A percentile compares a stretch with the other conserved stretches of the same genome.
phyloP scores from a whole-genome alignment of 2,888 invertebrate species.

The Mechanitis mazaeus region DNA sequence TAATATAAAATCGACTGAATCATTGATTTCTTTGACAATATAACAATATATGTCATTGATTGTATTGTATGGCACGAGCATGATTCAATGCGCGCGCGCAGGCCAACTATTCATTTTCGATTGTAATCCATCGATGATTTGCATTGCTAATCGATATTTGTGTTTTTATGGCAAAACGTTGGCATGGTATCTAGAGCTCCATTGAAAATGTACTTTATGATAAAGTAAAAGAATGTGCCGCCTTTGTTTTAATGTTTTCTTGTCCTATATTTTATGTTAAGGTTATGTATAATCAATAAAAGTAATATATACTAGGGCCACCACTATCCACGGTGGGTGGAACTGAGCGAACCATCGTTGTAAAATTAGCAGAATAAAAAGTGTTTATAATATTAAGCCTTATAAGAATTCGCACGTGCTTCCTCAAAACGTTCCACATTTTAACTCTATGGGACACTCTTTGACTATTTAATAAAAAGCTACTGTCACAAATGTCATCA shows the following conservation, averaged over 20 bases:
- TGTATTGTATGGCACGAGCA: constrained; percentile 12
- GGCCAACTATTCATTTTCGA: constrained; percentile 39
- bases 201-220: constrained; percentile 16
- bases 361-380: too few species aligned
- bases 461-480: too few species aligned
- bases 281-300: too few species aligned
- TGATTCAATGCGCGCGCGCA: constrained; percentile 46
- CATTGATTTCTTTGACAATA: constrained; percentile 13
- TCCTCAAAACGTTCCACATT: too few species aligned
- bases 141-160: constrained; percentile 36
- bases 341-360: too few species aligned
- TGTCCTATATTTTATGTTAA: too few species aligned
- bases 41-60: constrained; percentile 19
- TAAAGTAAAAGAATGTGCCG: constrained; percentile 14
- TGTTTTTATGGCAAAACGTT: constrained; percentile 25
- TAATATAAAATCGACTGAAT: constrained; percentile 15
- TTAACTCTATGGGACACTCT: too few species aligned
- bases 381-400: too few species aligned
- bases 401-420: too few species aligned
- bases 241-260: constrained; percentile 9
- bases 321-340: too few species aligned
- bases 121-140: constrained; percentile 26
- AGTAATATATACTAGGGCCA: too few species aligned
- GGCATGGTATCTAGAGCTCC: constrained; percentile 20
- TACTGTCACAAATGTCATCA: too few species aligned